Conservation (phyloP, 2,888 invertebrate species). For the Baccha elongata region DNA sequence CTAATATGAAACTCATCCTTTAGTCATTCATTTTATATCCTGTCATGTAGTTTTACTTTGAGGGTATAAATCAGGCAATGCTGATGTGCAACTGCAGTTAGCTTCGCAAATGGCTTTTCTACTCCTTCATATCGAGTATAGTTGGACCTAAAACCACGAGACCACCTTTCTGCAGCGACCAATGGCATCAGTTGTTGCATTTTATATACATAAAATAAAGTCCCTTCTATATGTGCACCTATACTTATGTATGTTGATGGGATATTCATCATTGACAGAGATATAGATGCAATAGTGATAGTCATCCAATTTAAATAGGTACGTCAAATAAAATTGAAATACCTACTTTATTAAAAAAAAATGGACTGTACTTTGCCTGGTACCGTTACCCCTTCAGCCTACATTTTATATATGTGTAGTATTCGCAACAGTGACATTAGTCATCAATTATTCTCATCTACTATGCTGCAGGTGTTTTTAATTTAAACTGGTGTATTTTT, state of each 20-base stretch:
- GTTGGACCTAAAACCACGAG: constrained; percentile 46
- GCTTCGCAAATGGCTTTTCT: constrained; percentile 6
- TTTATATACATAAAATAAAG: too few relatives aligned
- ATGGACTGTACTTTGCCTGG: not conserved
- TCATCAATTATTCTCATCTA: constrained; percentile 51
- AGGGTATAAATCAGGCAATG: constrained; percentile 55
- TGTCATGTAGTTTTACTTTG: constrained; percentile 59
- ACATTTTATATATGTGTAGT: too few relatives aligned
- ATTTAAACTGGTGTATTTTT: constrained; percentile 6
- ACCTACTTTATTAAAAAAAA: constrained; percentile 10
- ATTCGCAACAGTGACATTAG: constrained; percentile 20
- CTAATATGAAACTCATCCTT: constrained; percentile 66
- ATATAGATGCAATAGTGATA: constrained; percentile 15
- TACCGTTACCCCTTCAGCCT: not conserved
- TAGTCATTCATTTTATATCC: constrained; percentile 63
- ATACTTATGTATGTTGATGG: not conserved
- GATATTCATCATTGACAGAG: constrained; percentile 10
- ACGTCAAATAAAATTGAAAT: not conserved
- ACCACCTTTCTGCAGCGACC: constrained; percentile 34
- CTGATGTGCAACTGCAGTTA: constrained; percentile 38
- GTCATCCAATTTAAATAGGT: not conserved
- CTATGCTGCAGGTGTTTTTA: constrained; percentile 28
- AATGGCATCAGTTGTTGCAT: constrained; percentile 30
- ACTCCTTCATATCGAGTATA: not conserved
- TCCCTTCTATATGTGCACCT: not conserved